Evolutionary conservation across 2,888 invertebrate genomes (phyloP), one percentile per base, ranked within the genome.

Genomic region (Lamellibrachia columna): DNA sequence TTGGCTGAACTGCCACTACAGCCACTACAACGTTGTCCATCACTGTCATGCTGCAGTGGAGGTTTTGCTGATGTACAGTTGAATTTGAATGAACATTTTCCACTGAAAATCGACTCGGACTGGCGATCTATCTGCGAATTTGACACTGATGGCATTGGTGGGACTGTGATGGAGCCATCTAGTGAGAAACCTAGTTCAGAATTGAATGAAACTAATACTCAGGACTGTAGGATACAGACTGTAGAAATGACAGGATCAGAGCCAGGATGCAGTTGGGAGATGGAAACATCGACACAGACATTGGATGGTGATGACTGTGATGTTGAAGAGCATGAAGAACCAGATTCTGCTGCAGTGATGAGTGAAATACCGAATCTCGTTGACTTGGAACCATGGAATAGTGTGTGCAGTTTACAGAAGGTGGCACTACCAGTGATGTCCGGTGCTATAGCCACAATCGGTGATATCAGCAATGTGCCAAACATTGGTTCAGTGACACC

Each of bases 361-460:
- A 22, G 22, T n/a, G 22, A 4, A 75, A 75, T 75, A n/a, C 75
- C 75, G 6, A 75, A 75, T n/a, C 75, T 75, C 22, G n/a, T 75
- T n/a, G 75, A 15, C 75, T 75, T n/a, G 75, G 75, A 75, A 75
- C 75, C 22, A n/a, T 75, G 75, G 75, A 75, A 75, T 75, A n/a
- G n/a, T 75, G 75, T 75, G 75, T 75, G 75, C 75, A 22, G 75
- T 75, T 75, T 75, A 75, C 75, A 75, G 75, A 75, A 75, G 75
- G 75, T 75, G 75, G 75, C 75, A 6, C 75, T n/a, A 75, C 75
- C 75, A 75, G 75, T 75, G 22, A 75, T 40, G 40, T 40, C 40
- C 40, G 40, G 40, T 40, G 40, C 40, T 40, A 40, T 75, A 75
- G 75, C 75, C 22, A 22, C 75, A 4, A 75, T 75, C 22, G 22